These are phyloP conservation scores for Vireo altiloquus DNA, from an alignment of 2,113 vertebrate species.

Conservation along the genomic window DNA sequence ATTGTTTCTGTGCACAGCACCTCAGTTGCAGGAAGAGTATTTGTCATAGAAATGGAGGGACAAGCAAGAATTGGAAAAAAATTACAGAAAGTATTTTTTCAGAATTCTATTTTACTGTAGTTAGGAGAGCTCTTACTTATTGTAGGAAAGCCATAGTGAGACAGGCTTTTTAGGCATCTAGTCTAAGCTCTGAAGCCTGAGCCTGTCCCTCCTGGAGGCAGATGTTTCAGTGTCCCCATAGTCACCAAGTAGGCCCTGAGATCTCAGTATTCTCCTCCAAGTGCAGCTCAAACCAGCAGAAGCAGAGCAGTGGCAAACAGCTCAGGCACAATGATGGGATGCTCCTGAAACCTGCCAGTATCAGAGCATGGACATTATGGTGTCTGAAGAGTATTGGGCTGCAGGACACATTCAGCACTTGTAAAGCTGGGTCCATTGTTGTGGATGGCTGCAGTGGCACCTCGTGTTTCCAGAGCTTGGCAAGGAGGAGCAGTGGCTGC, in stretches of 20 bases:
- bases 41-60: neutral
- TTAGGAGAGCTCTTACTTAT: neutral
- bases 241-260: neutral
- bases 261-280: neutral
- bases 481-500: neutral
- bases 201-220: neutral
- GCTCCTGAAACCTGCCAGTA: neutral
- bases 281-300: neutral
- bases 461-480: neutral
- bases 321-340: neutral
- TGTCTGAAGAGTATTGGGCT: neutral
- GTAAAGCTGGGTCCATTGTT: neutral
- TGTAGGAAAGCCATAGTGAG: neutral
- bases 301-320: fast-evolving
- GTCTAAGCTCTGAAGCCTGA: neutral
- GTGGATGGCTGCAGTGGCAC: too few relatives aligned
- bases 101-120: neutral
- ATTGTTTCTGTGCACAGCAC: neutral
- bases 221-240: neutral
- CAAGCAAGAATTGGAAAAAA: neutral
- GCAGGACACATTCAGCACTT: neutral
- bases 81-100: neutral
- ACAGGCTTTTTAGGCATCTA: neutral
- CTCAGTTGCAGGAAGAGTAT: neutral
- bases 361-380: neutral